Evolutionary conservation across 2,797 vertebrate genomes (phyloP), one percentile per base, ranked within the genome.

Genomic region (Aulostomus chinensis): DNA sequence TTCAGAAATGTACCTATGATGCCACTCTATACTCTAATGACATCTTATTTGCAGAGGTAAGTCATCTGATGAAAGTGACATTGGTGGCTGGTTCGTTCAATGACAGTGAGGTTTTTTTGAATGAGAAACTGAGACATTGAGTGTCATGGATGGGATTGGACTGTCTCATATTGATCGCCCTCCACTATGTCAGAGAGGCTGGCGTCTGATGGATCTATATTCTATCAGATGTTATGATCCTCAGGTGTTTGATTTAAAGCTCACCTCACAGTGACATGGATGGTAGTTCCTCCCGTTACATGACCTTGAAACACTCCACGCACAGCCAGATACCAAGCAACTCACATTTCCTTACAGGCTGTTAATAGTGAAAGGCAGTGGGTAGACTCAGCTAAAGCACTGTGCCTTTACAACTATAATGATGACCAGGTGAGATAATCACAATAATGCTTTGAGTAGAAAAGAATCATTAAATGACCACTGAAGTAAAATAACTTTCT

Each of bases 91-190:
- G 72, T 46, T 63, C 55, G 65, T 76, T 67, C 57, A 17, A 66
- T 45, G 57, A 38, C 5, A 18, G 34, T 2, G 49, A 70, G 66
- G 50, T 26, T 29, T 31, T 17, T 68, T 60, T 71, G 79, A 79
- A 83, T 61, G 76, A 74, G 74, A 76, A 66, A 68, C 24, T 3
- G 43, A 69, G 48, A 61, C 32, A 13, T 5, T 9, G 13, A 42
- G 42, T 13, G 16, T 37, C 9, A 3, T 18, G 48, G 70, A 52
- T 32, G 50, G 35, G 49, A 76, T 50, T 65, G 46, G 66, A 76
- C 69, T 65, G 73, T 64, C 63, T 68, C 66, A 14, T 67, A 79
- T 81, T 61, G 83, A 87, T 85, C n/a, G n/a, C n/a, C n/a, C n/a
- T n/a, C n/a, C n/a, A n/a, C n/a, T n/a, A n/a, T n/a, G n/a, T n/a